A percentile compares a stretch with the other conserved stretches of the same genome.
Evolutionary conservation across 2,113 vertebrate species (phyloP).

Genomic region (Probosciger aterrimus): DNA sequence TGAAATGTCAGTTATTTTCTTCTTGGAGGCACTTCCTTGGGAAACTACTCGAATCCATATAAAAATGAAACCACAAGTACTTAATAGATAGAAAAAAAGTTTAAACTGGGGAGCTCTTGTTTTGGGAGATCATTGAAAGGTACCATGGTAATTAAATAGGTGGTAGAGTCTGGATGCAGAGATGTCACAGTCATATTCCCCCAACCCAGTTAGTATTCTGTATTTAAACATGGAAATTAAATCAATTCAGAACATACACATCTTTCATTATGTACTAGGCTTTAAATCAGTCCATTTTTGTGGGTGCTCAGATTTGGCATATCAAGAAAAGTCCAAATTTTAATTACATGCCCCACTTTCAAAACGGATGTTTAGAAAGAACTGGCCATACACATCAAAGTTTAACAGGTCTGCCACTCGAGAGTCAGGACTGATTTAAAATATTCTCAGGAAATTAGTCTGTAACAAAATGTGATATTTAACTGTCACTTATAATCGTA

Average conservation of each 20-base stretch:
- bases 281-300: not conserved
- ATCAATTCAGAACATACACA: not conserved
- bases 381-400: not conserved
- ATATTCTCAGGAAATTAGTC: not conserved
- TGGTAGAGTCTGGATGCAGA: not conserved
- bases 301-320: not conserved
- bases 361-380: not conserved
- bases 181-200: not conserved
- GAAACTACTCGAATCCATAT: not conserved
- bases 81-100: not conserved
- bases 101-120: not conserved
- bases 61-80: not conserved
- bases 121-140: not conserved
- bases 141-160: not conserved
- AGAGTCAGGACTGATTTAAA: not conserved
- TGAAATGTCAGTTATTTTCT: not conserved
- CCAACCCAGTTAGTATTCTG: not conserved
- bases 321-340: not conserved
- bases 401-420: not conserved
- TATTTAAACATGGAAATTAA: not conserved
- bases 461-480: slow-evolving; percentile 5
- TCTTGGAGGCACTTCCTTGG: not conserved
- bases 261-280: not conserved
- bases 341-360: not conserved
- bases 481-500: not conserved